Base-by-base conservation (phyloP, 2,888 invertebrate species). In the Cyclophora punctaria region DNA sequence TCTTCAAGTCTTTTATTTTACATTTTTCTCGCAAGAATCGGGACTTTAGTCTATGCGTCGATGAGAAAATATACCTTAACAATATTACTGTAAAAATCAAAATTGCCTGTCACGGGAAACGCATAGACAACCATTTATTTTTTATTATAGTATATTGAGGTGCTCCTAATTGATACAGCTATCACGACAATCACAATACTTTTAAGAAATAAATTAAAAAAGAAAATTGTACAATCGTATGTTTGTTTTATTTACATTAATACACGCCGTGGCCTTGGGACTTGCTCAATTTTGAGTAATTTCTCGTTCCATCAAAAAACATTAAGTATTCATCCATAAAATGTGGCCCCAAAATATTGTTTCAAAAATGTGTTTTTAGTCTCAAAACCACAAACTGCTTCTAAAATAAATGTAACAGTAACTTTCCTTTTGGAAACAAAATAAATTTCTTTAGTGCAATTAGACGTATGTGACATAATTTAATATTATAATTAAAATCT, bases 381-480 rank as follows among this genome's bases (percentile, higher is more conserved):
- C 34, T 20, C 40, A 40, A 47, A 47, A 40, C 41, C 40, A 41
- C 20, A 40, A 34, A 41, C 41, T 6, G 40, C 20, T 41, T 41
- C 33, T 20, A 41, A 47, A 34, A 41, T 33, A 47, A 33, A 41
- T 37, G 35, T 37, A 47, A 41, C 40, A 33, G 5, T 4, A 7
- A 7, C n/a, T 7, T n/a, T 42, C n/a, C 4, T 4, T 20, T 33
- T 44, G 34, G 34, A 44, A 55, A 53, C 49, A 52, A 45, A 54
- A 58, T 52, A 69, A 52, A 62, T 66, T 71, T 73, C 56, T 69
- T 75, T 77, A 80, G 84, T 85, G 85, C 85, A 79, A 67, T 78
- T 37, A 77, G 79, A 82, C 78, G 76, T 77, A 76, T 70, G 80
- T 77, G 78, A 75, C 52, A 75, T 79, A 71, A 62, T 69, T 67